Evolutionary conservation across 1,140 invertebrate genomes (phyloP).

Genomic region (Anoplolepis gracilipes): DNA sequence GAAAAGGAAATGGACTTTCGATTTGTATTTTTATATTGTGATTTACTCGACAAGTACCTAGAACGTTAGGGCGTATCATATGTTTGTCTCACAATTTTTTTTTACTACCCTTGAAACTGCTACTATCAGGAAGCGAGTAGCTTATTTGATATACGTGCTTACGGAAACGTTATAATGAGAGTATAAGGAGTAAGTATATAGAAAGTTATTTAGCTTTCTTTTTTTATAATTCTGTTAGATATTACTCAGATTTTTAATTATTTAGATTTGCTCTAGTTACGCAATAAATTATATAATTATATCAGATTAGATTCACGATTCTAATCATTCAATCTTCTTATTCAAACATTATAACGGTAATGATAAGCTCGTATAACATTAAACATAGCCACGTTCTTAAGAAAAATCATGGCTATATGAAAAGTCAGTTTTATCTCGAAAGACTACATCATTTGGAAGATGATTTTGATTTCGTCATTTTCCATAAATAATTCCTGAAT

Average conservation of each 20-base stretch:
- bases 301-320: constrained; percentile 9
- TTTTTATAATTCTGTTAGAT: neutral
- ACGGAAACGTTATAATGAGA: constrained; percentile 47
- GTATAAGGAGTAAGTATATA: constrained; percentile 47
- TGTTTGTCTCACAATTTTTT: constrained; percentile 63
- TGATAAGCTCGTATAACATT: constrained; percentile 50
- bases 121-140: constrained; percentile 43
- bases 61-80: constrained; percentile 61
- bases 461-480: constrained; percentile 27
- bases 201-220: neutral
- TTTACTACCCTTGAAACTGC: constrained; percentile 43
- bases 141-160: constrained; percentile 37
- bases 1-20: constrained; percentile 62
- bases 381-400: constrained; percentile 6
- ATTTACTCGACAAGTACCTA: constrained; percentile 73
- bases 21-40: constrained; percentile 84
- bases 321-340: constrained; percentile 24
- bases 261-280: neutral
- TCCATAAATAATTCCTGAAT: neutral
- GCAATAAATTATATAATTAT: constrained; percentile 7
- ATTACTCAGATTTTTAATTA: too few species aligned
- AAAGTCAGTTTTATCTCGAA: constrained; percentile 13
- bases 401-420: constrained; percentile 32
- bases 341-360: constrained; percentile 46
- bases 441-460: neutral